Percentiles rank a stretch among this genome's conserved stretches.
phyloP scores from a whole-genome alignment of 2,113 vertebrate species.

The Ciconia maguari region DNA sequence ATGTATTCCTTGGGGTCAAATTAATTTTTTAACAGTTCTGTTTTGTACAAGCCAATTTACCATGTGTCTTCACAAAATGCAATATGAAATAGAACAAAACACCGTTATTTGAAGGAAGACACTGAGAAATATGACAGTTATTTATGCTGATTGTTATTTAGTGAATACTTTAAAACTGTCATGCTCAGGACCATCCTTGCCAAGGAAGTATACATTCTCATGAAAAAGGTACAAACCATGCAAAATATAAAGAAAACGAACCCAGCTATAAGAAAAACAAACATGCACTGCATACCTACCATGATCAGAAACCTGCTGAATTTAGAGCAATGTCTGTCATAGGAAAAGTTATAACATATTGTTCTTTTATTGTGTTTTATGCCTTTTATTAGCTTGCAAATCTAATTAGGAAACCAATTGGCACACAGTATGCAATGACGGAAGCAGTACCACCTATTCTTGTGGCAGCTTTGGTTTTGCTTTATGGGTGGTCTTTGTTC shows the following conservation, averaged over 20 bases:
- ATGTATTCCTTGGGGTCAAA: background rate
- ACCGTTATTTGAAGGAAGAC: background rate
- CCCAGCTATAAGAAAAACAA: background rate
- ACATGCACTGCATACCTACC: background rate
- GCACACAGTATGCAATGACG: slow-evolving; percentile 13
- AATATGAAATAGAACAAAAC: background rate
- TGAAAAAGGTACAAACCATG: background rate
- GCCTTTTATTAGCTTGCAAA: slow-evolving; percentile 17
- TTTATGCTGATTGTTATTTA: background rate
- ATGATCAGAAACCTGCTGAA: background rate
- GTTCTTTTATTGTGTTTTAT: slow-evolving; percentile 9
- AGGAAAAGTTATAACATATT: background rate
- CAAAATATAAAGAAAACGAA: background rate
- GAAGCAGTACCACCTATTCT: slow-evolving; percentile 58
- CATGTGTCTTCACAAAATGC: background rate
- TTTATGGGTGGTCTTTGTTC: slow-evolving; percentile 77
- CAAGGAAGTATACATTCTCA: background rate
- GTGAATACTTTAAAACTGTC: background rate
- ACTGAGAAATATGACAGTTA: background rate
- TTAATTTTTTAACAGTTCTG: background rate
- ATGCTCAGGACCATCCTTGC: background rate
- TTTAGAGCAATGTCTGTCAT: background rate
- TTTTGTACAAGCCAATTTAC: background rate
- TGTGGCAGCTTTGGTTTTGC: slow-evolving; percentile 49
- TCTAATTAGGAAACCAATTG: slow-evolving; percentile 5